Evolutionary conservation across 2,797 vertebrate species (phyloP).

Genomic region (Cichlasoma orientale): DNA sequence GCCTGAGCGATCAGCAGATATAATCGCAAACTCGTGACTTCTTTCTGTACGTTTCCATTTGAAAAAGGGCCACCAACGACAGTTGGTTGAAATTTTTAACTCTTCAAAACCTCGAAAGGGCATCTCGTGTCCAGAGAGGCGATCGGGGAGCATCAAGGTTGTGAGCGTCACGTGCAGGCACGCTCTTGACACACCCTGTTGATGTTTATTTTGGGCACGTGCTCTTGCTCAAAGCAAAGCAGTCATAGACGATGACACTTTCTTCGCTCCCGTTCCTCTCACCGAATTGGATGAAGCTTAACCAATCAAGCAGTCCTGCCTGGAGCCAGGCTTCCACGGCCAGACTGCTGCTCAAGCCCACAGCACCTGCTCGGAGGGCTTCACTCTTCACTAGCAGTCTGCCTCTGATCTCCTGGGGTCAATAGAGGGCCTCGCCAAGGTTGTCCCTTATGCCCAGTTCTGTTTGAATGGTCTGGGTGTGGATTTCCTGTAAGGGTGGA

Average conservation of each 20-base stretch:
- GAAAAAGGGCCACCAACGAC: background rate
- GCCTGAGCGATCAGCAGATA: background rate
- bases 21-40: background rate
- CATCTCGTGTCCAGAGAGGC: constrained; percentile 1
- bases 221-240: constrained; percentile 46
- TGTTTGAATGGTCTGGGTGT: constrained; percentile 59
- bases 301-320: constrained; percentile 54
- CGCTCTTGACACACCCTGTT: constrained; percentile 27
- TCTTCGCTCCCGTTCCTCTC: constrained; percentile 46
- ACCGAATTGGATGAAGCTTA: constrained; percentile 56
- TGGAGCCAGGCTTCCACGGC: constrained; percentile 56
- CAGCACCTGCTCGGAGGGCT: constrained; percentile 70
- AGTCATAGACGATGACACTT: constrained; percentile 54
- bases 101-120: constrained; percentile 7
- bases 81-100: background rate
- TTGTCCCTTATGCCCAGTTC: constrained; percentile 56
- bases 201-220: constrained; percentile 57
- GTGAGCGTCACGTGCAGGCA: constrained; percentile 15
- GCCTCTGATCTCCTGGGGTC: constrained; percentile 68
- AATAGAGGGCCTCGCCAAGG: constrained; percentile 56
- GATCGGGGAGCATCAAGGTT: background rate
- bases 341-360: constrained; percentile 19
- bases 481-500: constrained; percentile 63
- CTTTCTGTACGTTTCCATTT: background rate
- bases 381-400: constrained; percentile 74